Conservation (phyloP, 2,888 invertebrate species). For the Argynnis bischoffii region DNA sequence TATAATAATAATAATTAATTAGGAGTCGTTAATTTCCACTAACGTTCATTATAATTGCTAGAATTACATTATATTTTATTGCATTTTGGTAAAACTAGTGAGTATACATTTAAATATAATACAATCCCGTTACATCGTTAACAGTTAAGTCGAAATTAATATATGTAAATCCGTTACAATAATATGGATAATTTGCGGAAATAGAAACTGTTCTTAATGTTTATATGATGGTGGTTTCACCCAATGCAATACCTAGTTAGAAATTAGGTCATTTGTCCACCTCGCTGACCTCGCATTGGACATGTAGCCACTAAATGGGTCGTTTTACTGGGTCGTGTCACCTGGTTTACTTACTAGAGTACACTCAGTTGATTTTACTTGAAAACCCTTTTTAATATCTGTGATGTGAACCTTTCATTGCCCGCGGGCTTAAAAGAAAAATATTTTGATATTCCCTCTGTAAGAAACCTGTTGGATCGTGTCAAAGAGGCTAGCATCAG, state of each 20-base stretch:
- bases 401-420: conserved; percentile 18
- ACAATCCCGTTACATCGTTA: too few species aligned
- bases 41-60: too few species aligned
- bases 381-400: conserved; percentile 28
- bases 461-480: not conserved
- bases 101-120: too few species aligned
- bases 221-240: conserved; percentile 4
- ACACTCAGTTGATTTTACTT: conserved; percentile 26
- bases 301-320: conserved; percentile 34
- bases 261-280: conserved; percentile 30
- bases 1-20: too few species aligned
- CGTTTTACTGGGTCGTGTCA: conserved; percentile 35
- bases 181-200: not conserved
- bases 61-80: too few species aligned
- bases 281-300: conserved; percentile 28
- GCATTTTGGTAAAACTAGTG: too few species aligned
- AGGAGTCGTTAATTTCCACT: too few species aligned
- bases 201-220: not conserved
- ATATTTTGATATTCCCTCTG: conserved; percentile 23
- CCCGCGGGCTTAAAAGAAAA: conserved; percentile 19
- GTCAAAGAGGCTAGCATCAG: not conserved
- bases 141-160: too few species aligned
- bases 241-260: conserved; percentile 13
- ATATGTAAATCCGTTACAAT: too few species aligned
- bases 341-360: conserved; percentile 34